A percentile compares a stretch with the other conserved stretches of the same genome.
Evolutionary conservation across 2,113 vertebrate species (phyloP).

Genomic region (Gnathonemus echidnorhynchus): DNA sequence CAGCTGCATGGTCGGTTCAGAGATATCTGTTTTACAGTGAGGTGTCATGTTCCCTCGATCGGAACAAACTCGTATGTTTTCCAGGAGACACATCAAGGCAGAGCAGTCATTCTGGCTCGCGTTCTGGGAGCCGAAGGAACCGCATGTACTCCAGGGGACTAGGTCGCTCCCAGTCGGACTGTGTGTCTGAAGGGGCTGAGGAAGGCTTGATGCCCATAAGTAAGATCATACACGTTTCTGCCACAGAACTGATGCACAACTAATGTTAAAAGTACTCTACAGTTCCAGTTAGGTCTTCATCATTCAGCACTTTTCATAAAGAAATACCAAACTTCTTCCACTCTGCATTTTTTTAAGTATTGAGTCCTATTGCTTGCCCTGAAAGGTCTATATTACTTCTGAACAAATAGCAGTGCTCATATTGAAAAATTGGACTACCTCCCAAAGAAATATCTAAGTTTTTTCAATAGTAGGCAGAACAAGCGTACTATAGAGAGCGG

Average conservation of each 20-base stretch:
- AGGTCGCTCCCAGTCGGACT: conserved; percentile 59
- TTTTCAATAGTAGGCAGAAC: background rate
- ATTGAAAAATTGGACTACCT: background rate
- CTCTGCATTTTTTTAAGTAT: background rate
- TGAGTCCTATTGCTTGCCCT: background rate
- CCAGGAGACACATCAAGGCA: conserved; percentile 57
- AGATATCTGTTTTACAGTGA: background rate
- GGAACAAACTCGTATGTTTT: conserved; percentile 7
- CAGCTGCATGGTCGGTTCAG: background rate
- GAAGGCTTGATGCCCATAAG: conserved; percentile 47
- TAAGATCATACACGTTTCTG: conserved; percentile 44
- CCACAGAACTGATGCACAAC: background rate
- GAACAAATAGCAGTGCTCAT: background rate
- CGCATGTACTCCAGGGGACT: conserved; percentile 55
- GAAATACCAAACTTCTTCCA: background rate
- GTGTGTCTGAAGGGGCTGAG: conserved; percentile 57
- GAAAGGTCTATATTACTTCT: background rate
- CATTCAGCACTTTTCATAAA: background rate
- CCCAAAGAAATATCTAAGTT: background rate
- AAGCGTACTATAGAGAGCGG: too few relatives aligned
- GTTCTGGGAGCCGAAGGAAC: conserved; percentile 60
- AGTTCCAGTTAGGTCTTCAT: background rate
- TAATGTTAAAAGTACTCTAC: background rate
- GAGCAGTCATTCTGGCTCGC: conserved; percentile 57
- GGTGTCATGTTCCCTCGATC: background rate